Conservation (phyloP, 2,797 vertebrate genomes). For the Poecile montanus region DNA sequence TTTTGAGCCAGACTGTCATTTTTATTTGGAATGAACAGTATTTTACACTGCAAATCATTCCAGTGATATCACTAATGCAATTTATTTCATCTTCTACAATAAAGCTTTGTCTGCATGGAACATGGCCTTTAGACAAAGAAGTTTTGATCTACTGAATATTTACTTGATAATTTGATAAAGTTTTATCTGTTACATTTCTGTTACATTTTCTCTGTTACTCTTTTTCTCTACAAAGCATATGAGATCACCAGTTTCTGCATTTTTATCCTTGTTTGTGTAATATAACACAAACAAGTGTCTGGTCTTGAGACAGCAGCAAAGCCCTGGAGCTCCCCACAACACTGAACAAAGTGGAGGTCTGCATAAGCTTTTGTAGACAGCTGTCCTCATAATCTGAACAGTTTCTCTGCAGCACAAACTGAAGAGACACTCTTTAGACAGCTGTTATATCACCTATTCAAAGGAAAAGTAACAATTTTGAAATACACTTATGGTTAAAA, state of each 20-base stretch:
- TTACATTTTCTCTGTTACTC: background rate
- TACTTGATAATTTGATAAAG: background rate
- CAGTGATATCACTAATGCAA: background rate
- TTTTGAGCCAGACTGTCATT: background rate
- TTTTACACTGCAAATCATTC: background rate
- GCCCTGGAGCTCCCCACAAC: background rate
- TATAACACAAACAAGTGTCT: background rate
- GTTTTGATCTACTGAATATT: background rate
- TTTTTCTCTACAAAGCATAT: background rate
- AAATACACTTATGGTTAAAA: background rate
- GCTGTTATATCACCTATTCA: background rate
- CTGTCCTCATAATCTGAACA: background rate
- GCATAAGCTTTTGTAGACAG: background rate
- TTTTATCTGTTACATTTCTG: background rate
- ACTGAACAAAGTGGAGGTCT: background rate
- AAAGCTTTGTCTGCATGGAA: background rate
- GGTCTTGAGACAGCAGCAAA: background rate
- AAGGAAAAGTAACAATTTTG: background rate
- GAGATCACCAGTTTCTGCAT: background rate
- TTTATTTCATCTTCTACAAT: background rate
- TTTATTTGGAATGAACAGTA: background rate
- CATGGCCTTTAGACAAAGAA: background rate
- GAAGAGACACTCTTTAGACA: background rate
- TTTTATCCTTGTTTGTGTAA: background rate
- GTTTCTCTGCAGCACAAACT: background rate